Base-by-base conservation (phyloP, 1,140 invertebrate species). In the Monomorium pharaonis region DNA sequence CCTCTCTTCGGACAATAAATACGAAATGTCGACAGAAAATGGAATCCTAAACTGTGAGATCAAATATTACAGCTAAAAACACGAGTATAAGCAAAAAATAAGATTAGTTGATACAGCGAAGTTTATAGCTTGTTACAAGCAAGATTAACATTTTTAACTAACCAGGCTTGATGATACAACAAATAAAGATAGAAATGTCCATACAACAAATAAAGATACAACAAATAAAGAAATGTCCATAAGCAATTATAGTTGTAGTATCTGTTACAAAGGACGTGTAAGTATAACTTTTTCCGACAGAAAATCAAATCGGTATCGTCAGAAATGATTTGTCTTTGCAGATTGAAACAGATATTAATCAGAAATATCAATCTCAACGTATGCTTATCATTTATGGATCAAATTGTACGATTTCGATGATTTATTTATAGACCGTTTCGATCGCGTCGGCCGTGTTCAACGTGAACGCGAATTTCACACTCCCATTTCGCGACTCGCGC, bases 401-500 rank as follows among this genome's bases (percentile, higher is more conserved):
- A 21, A 56, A 70, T 65, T 37, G 47, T 24, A 51, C 10, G 5
- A 42, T 10, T 63, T 62, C 9, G 21, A 21, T 1, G 18, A n/a
- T 63, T 63, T 21, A 33, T 16, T 42, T 37, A 1, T 54, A 63
- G 0, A n/a, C 10, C 12, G 24, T 63, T 49, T 33, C 5, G 42
- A 54, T 9, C 58, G 27, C 27, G 0, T 62, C 6, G 27, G 6
- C 14, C 30, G 60, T 21, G 75, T 65, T 56, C 37, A 14, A 33
- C 51, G 65, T 56, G 37, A 30, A 70, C 9, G 33, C 49, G 77
- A 70, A 27, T 47, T 74, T 83, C 78, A 24, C 78, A 83, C 78
- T 74, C 24, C 5, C 18, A 33, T 60, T 83, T 72, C 49, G 33
- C 77, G 33, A 70, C 10, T 27, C 63, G 33, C 37, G 51, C 51